Conservation (phyloP, 2,113 vertebrate species). For the Esox niger region DNA sequence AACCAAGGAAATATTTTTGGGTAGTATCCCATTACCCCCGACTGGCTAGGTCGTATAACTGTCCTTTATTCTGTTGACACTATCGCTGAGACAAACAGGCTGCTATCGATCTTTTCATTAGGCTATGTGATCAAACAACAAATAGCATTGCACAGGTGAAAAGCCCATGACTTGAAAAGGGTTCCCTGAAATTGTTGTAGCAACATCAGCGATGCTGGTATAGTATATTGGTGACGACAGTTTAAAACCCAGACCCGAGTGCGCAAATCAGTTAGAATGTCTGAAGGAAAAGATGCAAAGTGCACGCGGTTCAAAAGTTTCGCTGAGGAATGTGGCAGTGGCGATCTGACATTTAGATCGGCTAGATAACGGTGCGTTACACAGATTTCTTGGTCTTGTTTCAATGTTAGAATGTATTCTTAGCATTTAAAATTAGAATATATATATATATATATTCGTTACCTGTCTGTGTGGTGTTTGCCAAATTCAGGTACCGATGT, state of each 20-base stretch:
- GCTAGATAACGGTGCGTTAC: slow-evolving; percentile 1
- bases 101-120: slow-evolving; percentile 83
- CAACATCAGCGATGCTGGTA: slow-evolving; percentile 25
- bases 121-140: slow-evolving; percentile 78
- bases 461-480: slow-evolving; percentile 58
- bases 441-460: slow-evolving; percentile 22
- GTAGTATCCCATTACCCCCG: slow-evolving; percentile 15
- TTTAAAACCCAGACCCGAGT: not conserved
- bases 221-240: slow-evolving; percentile 27
- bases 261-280: slow-evolving; percentile 10
- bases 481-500: slow-evolving; percentile 44
- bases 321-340: slow-evolving; percentile 5
- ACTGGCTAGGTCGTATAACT: slow-evolving; percentile 58
- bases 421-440: slow-evolving; percentile 17
- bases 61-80: slow-evolving; percentile 81
- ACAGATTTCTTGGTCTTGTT: slow-evolving; percentile 40
- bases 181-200: slow-evolving; percentile 18
- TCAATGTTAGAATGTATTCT: slow-evolving; percentile 14
- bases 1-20: too few species aligned
- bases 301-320: slow-evolving; percentile 40
- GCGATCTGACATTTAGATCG: not conserved
- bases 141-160: slow-evolving; percentile 73
- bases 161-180: slow-evolving; percentile 36
- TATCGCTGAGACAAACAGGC: slow-evolving; percentile 80
- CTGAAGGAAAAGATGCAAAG: slow-evolving; percentile 19